Percentiles rank a stretch among this genome's conserved stretches.
These are phyloP conservation scores for Drosophila quadrilineata DNA, from an alignment of 1,140 invertebrate genomes.

Conservation along the genomic window DNA sequence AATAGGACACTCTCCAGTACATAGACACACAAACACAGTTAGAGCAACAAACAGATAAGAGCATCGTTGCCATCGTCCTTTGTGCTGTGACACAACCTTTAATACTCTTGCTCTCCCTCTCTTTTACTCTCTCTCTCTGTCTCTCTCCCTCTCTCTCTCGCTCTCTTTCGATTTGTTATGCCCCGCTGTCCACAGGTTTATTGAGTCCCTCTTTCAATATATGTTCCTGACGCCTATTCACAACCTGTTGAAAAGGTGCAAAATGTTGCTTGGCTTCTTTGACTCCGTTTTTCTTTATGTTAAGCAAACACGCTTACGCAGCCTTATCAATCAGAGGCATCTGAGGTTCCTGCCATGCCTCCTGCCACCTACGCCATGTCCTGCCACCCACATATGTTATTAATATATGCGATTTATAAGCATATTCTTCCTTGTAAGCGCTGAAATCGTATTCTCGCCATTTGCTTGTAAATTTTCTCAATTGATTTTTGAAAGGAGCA, in stretches of 20 bases:
- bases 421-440: no score
- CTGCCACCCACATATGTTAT: conserved; percentile 60
- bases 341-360: conserved; percentile 51
- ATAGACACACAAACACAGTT: no score
- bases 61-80: no score
- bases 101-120: no score
- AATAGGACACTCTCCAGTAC: no score
- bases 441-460: no score
- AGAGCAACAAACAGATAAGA: no score
- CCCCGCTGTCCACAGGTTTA: conserved; percentile 62
- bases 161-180: neutral
- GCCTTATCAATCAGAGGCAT: conserved; percentile 77
- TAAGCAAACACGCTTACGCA: conserved; percentile 72
- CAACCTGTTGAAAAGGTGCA: conserved; percentile 77
- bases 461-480: no score
- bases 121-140: no score
- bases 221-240: conserved; percentile 41
- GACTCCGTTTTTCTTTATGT: conserved; percentile 25
- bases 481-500: no score
- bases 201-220: conserved; percentile 74
- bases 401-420: conserved; percentile 62
- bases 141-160: conserved; percentile 3
- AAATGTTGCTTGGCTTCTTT: conserved; percentile 62
- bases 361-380: neutral
- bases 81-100: no score